Evolutionary conservation across 1,140 invertebrate genomes (phyloP), one percentile per base, ranked within the genome.

Genomic region (Caenorhabditis latens): DNA sequence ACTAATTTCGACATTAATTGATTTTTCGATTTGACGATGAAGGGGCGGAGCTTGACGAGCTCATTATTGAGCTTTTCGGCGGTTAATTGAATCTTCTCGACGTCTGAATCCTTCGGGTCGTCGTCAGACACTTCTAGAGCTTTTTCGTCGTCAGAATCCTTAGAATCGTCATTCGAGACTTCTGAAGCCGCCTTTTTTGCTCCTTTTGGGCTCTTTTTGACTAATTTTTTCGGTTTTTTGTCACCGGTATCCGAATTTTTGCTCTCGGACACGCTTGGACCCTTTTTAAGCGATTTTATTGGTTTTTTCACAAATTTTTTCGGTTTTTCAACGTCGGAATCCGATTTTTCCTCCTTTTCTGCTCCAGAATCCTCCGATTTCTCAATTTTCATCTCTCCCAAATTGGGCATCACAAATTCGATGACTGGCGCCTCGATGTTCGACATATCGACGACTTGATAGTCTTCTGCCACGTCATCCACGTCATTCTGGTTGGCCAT

Each of bases 1-100:
- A 53, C 21, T 11, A 50, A 11, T 50, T 53, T 79, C 8, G 19
- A 24, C 21, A 79, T 79, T n/a, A 48, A 50, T 16, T 79, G 71
- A 79, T 79, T 50, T 13, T 79, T 79, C 2, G 71, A 46, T 11
- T 48, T 79, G 4, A 50, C 0, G 11, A 48, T 24, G 4, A 14
- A 4, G 0, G 46, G n/a, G 24, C 71, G 71, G 6, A 79, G 46
- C 53, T 4, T 19, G 11, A 79, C 71, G 14, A 79, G 40, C 46
- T 79, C 71, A 50, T 79, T 79, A 11, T 79, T 79, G 21, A 79
- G 24, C 24, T 79, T 79, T 50, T 79, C 71, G 13, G 71, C 71
- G 7, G 71, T 79, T 11, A 79, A n/a, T 11, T 24, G 67, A 16
- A 71, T 43, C 46, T 46, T 4, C 2, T 46, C 61, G 9, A 1